Conservation (phyloP, 2,797 vertebrate genomes). For the Mus spretus region DNA sequence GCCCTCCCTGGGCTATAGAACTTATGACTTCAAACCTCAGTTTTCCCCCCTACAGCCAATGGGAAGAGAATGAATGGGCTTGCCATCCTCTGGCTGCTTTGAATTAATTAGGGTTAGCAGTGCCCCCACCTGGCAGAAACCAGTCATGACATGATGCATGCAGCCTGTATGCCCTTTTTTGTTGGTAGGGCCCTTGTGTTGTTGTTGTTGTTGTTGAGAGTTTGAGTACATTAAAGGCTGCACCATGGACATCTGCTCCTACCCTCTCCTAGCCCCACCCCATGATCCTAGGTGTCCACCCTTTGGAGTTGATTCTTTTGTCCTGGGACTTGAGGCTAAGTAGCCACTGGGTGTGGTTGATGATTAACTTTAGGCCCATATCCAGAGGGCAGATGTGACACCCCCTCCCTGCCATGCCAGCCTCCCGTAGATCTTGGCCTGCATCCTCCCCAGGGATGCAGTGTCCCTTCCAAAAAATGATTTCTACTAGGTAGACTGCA, state of each 20-base stretch:
- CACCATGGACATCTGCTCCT: accelerated
- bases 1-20: not conserved
- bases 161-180: not conserved
- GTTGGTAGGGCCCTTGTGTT: not conserved
- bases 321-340: not conserved
- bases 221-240: not conserved
- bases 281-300: not conserved
- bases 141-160: not conserved
- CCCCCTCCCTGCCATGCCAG: no score
- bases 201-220: not conserved
- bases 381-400: not conserved
- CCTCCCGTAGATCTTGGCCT: not conserved
- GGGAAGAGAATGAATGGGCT: no score
- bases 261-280: not conserved
- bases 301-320: not conserved
- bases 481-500: accelerated
- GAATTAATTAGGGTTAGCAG: not conserved
- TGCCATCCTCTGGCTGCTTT: not conserved
- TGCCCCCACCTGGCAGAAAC: not conserved
- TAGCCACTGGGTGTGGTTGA: accelerated
- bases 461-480: not conserved
- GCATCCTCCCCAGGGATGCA: not conserved
- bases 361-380: not conserved
- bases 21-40: not conserved
- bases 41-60: not conserved